These are phyloP conservation scores for Agrilus cyanescens DNA, from an alignment of 2,888 invertebrate species.

Conservation along the genomic window DNA sequence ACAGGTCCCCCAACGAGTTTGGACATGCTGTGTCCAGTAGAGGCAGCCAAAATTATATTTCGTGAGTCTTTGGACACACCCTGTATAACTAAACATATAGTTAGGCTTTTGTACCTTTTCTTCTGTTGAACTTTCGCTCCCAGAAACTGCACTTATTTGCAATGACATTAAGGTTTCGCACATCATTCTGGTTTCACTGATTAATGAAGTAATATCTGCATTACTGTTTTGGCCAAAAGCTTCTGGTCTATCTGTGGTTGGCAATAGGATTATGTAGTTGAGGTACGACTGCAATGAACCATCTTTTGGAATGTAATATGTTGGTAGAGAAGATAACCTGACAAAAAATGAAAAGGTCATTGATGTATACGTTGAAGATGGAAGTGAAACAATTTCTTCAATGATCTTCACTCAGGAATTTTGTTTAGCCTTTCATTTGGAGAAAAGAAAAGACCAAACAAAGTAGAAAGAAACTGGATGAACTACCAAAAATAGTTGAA, in stretches of 20 bases:
- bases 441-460: background rate
- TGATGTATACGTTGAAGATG: no score
- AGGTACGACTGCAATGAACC: slow-evolving; percentile 70
- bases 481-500: no score
- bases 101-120: slow-evolving; percentile 43
- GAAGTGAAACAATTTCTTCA: no score
- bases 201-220: slow-evolving; percentile 77
- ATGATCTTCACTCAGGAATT: background rate
- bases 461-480: no score
- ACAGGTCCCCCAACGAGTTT: no score
- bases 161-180: slow-evolving; percentile 70
- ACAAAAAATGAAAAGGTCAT: slow-evolving; percentile 4
- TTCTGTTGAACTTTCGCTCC: slow-evolving; percentile 51
- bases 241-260: slow-evolving; percentile 70
- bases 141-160: slow-evolving; percentile 51
- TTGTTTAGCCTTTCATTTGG: background rate
- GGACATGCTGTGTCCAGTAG: no score
- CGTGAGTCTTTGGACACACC: no score
- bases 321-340: slow-evolving; percentile 60
- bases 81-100: no score
- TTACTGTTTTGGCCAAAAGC: slow-evolving; percentile 85
- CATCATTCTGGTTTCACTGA: slow-evolving; percentile 63
- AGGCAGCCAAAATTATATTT: no score
- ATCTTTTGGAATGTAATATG: slow-evolving; percentile 75
- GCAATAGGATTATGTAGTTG: slow-evolving; percentile 68